Base-by-base conservation (phyloP, 2,113 vertebrate genomes). In the Siphamia tubifer region DNA sequence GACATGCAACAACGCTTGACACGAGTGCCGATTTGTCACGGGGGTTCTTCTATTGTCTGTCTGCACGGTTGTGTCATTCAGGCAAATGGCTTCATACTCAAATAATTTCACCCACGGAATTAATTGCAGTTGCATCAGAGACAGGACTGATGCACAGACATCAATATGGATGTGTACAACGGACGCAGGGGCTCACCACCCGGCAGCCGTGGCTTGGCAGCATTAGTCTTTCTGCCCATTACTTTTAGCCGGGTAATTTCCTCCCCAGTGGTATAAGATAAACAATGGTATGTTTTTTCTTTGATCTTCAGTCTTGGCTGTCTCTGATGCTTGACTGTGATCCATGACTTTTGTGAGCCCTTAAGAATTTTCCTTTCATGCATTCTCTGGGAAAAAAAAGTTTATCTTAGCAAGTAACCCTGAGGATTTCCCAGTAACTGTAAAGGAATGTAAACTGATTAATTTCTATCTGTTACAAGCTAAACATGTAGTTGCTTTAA, bases 101-200 rank as follows among this genome's bases (percentile, higher is more conserved):
- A 73, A 61, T 58, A 20, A 54, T 81, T 71, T 68, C 49, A 36
- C 23, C 44, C 74, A 35, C 42, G 32, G 27, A 85, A 28, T 65
- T 51, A 74, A 82, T 77, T 48, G 40, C 10, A 24, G n/a, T 77
- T 83, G 80, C 52, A 79, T 71, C 71, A 74, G 48, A 12, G 35
- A 71, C 36, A 45, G 39, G 55, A 72, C 11, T 62, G 25, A 54
- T 60, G 61, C 19, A 55, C 12, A 34, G 54, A 44, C 51, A 45
- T 74, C 16, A 17, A 40, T 52, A 42, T n/a, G 6, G 9, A 60
- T 11, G 60, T 36, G 52, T 30, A 54, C 32, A 52, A 13, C 28
- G n/a, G n/a, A 34, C 34, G 8, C 19, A 77, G 43, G 9, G 19
- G 30, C 38, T 62, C 30, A 12, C 60, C 25, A 6, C 45, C 60